phyloP scores from a whole-genome alignment of 2,113 vertebrate genomes.

The Pavo muticus region DNA sequence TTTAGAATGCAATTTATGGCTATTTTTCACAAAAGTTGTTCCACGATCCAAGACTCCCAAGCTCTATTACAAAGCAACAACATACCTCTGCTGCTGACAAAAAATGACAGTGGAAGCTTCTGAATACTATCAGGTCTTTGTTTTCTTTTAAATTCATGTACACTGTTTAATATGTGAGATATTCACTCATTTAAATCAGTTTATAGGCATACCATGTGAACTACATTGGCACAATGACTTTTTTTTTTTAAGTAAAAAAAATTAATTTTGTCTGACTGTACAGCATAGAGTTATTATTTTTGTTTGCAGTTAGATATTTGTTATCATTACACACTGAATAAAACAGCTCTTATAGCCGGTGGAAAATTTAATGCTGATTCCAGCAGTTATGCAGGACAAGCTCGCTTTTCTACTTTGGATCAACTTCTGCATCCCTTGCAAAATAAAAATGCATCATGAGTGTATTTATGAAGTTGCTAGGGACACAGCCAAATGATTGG shows the following conservation, averaged over 20 bases:
- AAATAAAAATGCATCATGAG: background rate
- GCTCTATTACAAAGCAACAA: background rate
- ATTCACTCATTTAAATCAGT: fast-evolving
- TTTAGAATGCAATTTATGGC: background rate
- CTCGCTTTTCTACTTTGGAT: background rate
- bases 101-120: background rate
- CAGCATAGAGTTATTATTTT: background rate
- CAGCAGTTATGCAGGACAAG: background rate
- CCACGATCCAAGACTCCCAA: background rate
- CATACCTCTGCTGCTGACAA: background rate
- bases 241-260: background rate
- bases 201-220: background rate
- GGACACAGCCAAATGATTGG: background rate
- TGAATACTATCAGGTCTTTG: fast-evolving
- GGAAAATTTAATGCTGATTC: background rate
- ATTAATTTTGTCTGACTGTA: background rate
- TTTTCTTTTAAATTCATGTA: background rate
- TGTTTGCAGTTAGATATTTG: background rate
- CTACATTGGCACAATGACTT: background rate
- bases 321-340: background rate
- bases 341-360: background rate
- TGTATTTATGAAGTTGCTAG: background rate
- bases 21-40: background rate
- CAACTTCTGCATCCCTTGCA: background rate
- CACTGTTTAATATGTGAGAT: background rate